Evolutionary conservation across 2,113 vertebrate species (phyloP), one percentile per base, ranked within the genome.

Genomic region (Sialia sialis): DNA sequence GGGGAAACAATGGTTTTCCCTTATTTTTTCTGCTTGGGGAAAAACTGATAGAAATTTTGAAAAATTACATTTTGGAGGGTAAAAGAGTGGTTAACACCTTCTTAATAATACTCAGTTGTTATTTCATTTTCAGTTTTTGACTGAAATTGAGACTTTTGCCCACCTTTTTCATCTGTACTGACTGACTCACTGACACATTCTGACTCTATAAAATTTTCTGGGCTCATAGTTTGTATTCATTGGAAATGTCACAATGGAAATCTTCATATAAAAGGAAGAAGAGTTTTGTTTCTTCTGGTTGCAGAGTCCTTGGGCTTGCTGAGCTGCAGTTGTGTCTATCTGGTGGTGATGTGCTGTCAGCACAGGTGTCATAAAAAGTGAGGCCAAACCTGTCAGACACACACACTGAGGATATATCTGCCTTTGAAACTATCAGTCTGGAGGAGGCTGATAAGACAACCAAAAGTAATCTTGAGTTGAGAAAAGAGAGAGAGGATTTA

Each of bases 381-480:
- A 84, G 88, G 86, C 63, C 69, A 81, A 66, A 73, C 36, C 87
- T 83, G 90, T 96, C 93, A 92, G 87, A 69, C 43, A 26, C 15
- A 30, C 5, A 0, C 2, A 0, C 36, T 0, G 6, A 87, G 77
- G 70, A 73, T 93, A 54, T 93, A 90, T 96, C 85, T 91, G 64
- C 38, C 87, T 93, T 94, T 86, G 89, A 94, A 96, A 79, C 94
- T 46, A 70, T 93, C 95, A 63, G 81, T 54, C 96, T 96, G 93
- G 91, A 93, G 81, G 93, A 93, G 91, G 43, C 95, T 96, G 96
- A 96, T 96, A 96, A 96, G 92, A 26, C 14, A 11, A 85, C 79
- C 67, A 74, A 63, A 82, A 93, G 91, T 83, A 94, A 96, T 91
- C 95, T 91, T 26, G 41, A 95, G 73, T 48, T 93, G 82, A 92